Conservation (phyloP, 2,797 vertebrate species). For the Crax fasciolata region DNA sequence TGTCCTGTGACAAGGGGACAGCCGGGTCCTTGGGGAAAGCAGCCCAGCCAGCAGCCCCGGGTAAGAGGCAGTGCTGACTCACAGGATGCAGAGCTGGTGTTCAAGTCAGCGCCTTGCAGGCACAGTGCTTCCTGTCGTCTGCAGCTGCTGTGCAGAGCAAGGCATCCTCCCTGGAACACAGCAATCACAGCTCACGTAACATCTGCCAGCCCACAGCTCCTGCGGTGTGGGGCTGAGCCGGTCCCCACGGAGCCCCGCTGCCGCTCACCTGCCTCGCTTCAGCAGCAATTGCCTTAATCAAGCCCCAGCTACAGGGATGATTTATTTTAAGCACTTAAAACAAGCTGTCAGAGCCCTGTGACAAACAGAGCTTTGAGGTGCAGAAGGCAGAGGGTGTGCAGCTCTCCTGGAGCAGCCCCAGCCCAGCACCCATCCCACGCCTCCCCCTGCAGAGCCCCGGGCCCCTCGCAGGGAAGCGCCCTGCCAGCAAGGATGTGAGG, state of each 20-base stretch:
- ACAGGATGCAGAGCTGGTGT: background rate
- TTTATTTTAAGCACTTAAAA: fast-evolving
- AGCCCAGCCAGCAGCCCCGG: background rate
- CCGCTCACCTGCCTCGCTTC: background rate
- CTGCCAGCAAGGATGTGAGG: background rate
- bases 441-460: background rate
- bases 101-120: background rate
- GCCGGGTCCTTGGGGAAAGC: background rate
- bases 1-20: fast-evolving
- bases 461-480: background rate
- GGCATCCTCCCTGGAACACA: background rate
- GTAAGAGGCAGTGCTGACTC: background rate
- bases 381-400: background rate
- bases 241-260: background rate
- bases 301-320: background rate
- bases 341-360: background rate
- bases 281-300: background rate
- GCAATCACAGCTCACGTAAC: background rate
- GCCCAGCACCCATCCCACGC: background rate
- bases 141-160: background rate
- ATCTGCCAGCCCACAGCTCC: background rate
- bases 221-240: background rate
- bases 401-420: background rate
- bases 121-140: background rate
- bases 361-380: background rate